phyloP scores from a whole-genome alignment of 2,797 vertebrate species.

The Nannoperca australis region DNA sequence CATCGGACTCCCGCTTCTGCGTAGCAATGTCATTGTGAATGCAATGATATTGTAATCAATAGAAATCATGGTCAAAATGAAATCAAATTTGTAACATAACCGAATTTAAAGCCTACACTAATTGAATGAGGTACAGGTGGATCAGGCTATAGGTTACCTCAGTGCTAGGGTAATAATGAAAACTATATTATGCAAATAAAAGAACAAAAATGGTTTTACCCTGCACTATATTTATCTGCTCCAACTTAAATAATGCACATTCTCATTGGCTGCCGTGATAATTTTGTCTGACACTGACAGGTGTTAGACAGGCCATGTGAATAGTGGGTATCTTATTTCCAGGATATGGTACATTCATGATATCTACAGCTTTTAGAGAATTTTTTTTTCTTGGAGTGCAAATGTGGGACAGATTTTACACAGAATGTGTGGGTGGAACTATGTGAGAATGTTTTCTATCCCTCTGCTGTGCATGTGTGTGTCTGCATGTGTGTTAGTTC shows the following conservation, averaged over 20 bases:
- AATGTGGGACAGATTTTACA: constrained; percentile 72
- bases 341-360: constrained; percentile 40
- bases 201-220: neutral
- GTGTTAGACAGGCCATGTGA: constrained; percentile 36
- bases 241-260: constrained; percentile 28
- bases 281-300: constrained; percentile 55
- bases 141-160: neutral
- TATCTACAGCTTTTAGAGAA: constrained; percentile 46
- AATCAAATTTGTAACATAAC: neutral
- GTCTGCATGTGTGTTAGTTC: constrained; percentile 33
- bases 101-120: neutral
- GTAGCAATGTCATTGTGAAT: too few relatives aligned
- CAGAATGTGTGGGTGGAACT: constrained; percentile 65
- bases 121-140: neutral
- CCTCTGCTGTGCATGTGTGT: constrained; percentile 32
- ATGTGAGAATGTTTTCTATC: constrained; percentile 55
- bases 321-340: constrained; percentile 47
- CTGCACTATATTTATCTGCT: constrained; percentile 14
- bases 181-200: constrained; percentile 2
- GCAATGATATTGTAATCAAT: neutral
- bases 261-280: constrained; percentile 29
- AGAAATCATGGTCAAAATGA: neutral
- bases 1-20: too few relatives aligned
- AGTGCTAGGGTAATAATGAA: neutral
- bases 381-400: constrained; percentile 42